phyloP scores from a whole-genome alignment of 1,140 invertebrate genomes.

The Holcopasites calliopsidis region DNA sequence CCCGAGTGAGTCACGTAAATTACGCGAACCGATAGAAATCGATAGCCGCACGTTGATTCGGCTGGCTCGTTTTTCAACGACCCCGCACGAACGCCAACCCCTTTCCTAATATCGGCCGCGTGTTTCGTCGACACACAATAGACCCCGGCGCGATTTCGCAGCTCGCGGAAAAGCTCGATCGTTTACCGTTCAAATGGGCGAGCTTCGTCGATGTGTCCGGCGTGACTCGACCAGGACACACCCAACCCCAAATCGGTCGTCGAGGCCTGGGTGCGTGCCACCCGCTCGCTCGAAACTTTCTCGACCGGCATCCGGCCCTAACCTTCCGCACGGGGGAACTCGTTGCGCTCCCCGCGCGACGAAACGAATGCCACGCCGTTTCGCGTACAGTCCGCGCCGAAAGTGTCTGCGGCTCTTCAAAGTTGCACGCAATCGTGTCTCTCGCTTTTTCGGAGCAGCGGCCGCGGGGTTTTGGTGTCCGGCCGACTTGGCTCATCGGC shows the following conservation, averaged over 20 bases:
- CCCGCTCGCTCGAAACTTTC: slow-evolving; percentile 71
- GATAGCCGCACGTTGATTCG: slow-evolving; percentile 34
- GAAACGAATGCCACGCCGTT: slow-evolving; percentile 68
- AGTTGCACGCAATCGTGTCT: neutral
- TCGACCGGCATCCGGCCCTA: slow-evolving; percentile 69
- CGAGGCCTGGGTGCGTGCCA: slow-evolving; percentile 67
- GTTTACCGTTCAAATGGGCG: neutral
- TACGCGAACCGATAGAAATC: slow-evolving; percentile 47
- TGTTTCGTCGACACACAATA: too few relatives aligned
- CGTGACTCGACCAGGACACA: slow-evolving; percentile 57
- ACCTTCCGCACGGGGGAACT: slow-evolving; percentile 74
- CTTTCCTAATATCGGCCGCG: slow-evolving; percentile 13
- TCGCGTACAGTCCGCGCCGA: slow-evolving; percentile 60
- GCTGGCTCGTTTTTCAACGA: slow-evolving; percentile 27
- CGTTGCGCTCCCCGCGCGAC: slow-evolving; percentile 63
- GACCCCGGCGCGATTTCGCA: neutral
- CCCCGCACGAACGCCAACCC: slow-evolving; percentile 11
- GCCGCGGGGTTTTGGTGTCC: too few relatives aligned
- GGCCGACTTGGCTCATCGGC: neutral
- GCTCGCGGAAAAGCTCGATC: neutral
- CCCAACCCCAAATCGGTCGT: slow-evolving; percentile 75
- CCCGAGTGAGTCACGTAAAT: slow-evolving; percentile 44
- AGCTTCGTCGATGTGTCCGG: slow-evolving; percentile 22
- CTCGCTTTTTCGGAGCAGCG: too few relatives aligned
- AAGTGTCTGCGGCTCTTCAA: slow-evolving; percentile 10